These are phyloP conservation scores for Natator depressus DNA, from an alignment of 2,113 vertebrate species.

Conservation along the genomic window DNA sequence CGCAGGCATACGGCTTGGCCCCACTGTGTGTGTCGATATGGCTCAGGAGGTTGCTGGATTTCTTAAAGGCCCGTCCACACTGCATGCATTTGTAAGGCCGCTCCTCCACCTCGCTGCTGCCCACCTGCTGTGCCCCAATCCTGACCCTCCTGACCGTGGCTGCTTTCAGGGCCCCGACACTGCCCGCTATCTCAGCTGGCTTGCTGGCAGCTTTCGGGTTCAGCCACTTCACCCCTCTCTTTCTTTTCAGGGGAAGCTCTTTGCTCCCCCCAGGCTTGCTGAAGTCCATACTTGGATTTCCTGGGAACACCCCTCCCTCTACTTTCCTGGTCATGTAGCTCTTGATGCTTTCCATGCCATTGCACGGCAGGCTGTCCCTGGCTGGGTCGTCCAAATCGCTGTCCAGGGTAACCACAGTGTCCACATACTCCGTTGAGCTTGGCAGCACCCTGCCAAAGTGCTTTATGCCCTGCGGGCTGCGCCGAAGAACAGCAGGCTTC, in stretches of 20 bases:
- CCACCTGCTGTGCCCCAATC: constrained; percentile 44
- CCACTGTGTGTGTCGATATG: neutral
- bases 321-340: neutral
- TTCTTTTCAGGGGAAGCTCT: neutral
- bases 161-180: neutral
- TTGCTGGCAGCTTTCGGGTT: neutral
- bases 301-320: neutral
- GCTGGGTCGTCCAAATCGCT: neutral
- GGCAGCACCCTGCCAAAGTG: neutral
- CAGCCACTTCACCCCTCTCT: neutral
- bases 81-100: constrained; percentile 35
- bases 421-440: neutral
- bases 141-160: neutral
- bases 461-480: neutral
- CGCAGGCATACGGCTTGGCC: constrained; percentile 74
- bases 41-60: constrained; percentile 27
- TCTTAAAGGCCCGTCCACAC: constrained; percentile 79
- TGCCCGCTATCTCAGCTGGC: neutral
- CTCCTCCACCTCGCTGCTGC: constrained; percentile 54
- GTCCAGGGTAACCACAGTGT: neutral
- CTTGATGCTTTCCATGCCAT: rapidly evolving
- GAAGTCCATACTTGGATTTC: neutral
- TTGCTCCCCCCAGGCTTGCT: neutral
- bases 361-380: rapidly evolving
- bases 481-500: neutral